Evolutionary conservation across 2,113 vertebrate genomes (phyloP).

Genomic region (Gadus macrocephalus): DNA sequence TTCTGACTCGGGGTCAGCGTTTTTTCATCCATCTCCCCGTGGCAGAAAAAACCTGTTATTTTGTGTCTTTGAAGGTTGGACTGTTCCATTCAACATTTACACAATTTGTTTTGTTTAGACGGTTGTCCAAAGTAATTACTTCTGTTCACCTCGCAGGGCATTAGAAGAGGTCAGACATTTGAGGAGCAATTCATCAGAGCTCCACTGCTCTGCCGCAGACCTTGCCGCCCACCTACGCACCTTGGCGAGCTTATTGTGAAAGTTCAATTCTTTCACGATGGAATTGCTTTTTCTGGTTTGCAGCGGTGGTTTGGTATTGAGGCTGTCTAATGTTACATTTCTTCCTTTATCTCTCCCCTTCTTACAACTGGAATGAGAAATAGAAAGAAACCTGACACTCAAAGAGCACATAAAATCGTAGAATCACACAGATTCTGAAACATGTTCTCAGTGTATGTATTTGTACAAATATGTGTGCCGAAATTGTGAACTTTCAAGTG

Average conservation of each 20-base stretch:
- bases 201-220: slow-evolving; percentile 2
- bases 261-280: slow-evolving; percentile 11
- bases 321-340: neutral
- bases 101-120: slow-evolving; percentile 19
- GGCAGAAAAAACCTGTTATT: slow-evolving; percentile 42
- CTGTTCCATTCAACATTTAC: slow-evolving; percentile 35
- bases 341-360: too few species aligned
- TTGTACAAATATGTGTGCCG: too few species aligned
- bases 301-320: neutral
- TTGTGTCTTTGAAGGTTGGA: slow-evolving; percentile 35
- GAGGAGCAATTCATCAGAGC: slow-evolving; percentile 35
- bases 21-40: slow-evolving; percentile 23
- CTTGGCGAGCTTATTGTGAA: neutral
- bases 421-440: too few species aligned
- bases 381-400: too few species aligned
- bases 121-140: slow-evolving; percentile 29
- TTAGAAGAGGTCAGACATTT: slow-evolving; percentile 38
- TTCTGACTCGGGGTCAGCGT: slow-evolving; percentile 27
- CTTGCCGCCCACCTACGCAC: neutral
- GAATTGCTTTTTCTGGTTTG: neutral
- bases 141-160: slow-evolving; percentile 22
- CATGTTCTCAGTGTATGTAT: too few species aligned
- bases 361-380: too few species aligned
- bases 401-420: too few species aligned
- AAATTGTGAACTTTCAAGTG: too few species aligned